phyloP scores from a whole-genome alignment of 2,888 invertebrate species.

The Geophilus truncorum region DNA sequence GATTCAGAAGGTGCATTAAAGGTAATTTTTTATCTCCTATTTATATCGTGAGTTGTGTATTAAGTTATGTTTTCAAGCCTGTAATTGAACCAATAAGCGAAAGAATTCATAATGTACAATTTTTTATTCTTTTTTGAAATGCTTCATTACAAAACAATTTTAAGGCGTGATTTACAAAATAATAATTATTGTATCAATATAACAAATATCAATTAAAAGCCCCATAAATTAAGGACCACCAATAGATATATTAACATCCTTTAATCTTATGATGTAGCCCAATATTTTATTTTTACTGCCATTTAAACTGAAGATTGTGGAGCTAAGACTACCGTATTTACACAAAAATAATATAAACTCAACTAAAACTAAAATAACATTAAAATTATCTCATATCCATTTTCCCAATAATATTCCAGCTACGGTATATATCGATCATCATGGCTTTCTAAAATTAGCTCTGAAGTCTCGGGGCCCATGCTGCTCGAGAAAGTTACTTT shows the following conservation, averaged over 20 bases:
- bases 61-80: background rate
- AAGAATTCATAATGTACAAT: background rate
- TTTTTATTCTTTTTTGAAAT: background rate
- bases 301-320: background rate
- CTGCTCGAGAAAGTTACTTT: background rate
- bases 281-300: background rate
- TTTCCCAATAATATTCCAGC: background rate
- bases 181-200: no score
- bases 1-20: background rate
- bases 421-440: background rate
- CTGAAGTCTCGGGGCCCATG: conserved; percentile 6
- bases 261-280: background rate
- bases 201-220: background rate
- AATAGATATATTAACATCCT: background rate
- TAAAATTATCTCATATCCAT: background rate
- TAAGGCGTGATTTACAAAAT: background rate
- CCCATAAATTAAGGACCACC: background rate
- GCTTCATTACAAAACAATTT: conserved; percentile 22
- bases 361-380: background rate
- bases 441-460: background rate
- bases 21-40: no score
- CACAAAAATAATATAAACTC: background rate
- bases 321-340: conserved; percentile 17
- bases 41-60: no score
- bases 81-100: background rate